Evolutionary conservation across 53 echinoderm and acorn worm species (phyloP), one percentile per base, ranked within the genome.

Genomic region (Henricia sp.): DNA sequence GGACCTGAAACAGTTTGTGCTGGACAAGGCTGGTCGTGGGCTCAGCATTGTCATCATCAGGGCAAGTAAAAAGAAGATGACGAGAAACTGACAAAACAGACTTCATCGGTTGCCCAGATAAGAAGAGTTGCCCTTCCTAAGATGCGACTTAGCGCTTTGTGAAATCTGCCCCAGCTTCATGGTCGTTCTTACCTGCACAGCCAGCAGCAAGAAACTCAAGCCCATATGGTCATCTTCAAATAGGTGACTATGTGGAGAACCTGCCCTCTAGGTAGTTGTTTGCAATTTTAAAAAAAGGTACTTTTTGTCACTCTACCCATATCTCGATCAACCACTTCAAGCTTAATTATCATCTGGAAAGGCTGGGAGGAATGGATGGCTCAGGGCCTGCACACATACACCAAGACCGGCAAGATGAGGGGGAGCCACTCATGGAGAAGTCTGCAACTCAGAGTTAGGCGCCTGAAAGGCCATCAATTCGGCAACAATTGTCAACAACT

Each of bases 191-290:
- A 74, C 46, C 11, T 73, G 72, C 34, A 73, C 58, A 17, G 85
- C 85, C 28, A 72, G 59, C 37, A 74, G 73, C 19, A 72, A 59
- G 37, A 85, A 74, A 20, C 48, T 73, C 13, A 71, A 71, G 73
- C 85, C 73, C 1, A n/a, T n/a, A 74, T 85, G 64, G 60, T 85
- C 2, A 85, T 85, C 23, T 85, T 85, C 44, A 85, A 73, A 36
- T 10, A 51, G 16, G 16, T 67, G 6, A 82, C 83, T 2, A 46
- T 20, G 4, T 68, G 52, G 67, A 82, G 82, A 67, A 67, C 67
- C 67, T 82, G 35, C 52, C 52, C 0, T 44, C 82, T 46, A 67
- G 82, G 48, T 66, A 67, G 11, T 66, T 16, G n/a, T 32, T 65
- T 3, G 16, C 46, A 17, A 51, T 44, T 33, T 67, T 48, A 32